Evolutionary conservation across 2,113 vertebrate species (phyloP).

Genomic region (Protomyctophum bolini): DNA sequence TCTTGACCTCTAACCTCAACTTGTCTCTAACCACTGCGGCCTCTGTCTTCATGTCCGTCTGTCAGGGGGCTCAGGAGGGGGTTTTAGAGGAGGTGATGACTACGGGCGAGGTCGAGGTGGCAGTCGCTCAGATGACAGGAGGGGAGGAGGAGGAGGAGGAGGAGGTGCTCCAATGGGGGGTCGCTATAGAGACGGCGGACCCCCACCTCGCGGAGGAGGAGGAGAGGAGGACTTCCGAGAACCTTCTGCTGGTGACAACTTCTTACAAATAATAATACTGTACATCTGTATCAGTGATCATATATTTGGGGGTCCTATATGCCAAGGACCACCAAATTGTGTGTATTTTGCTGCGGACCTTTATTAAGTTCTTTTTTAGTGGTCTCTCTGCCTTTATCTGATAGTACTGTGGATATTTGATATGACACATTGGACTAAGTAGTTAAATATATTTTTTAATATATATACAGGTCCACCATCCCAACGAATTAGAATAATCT

Average conservation of each 20-base stretch:
- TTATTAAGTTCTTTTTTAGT: too few relatives aligned
- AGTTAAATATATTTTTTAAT: too few relatives aligned
- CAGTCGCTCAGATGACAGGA: slow-evolving; percentile 87
- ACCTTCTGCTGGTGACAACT: slow-evolving; percentile 90
- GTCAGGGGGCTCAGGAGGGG: slow-evolving; percentile 61
- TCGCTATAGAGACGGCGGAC: slow-evolving; percentile 88
- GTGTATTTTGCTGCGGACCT: too few relatives aligned
- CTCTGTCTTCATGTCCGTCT: neutral
- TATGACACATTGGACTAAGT: too few relatives aligned
- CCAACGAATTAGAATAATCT: too few relatives aligned
- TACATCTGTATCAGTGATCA: neutral
- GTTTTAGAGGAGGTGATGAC: slow-evolving; percentile 92
- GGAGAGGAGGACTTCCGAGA: slow-evolving; percentile 92
- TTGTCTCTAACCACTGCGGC: neutral
- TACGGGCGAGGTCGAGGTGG: slow-evolving; percentile 87
- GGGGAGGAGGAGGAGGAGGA: slow-evolving; percentile 72
- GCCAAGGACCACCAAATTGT: too few relatives aligned
- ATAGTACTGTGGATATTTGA: too few relatives aligned
- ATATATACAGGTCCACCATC: too few relatives aligned
- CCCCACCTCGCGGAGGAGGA: slow-evolving; percentile 77
- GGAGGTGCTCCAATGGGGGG: slow-evolving; percentile 77
- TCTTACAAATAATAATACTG: neutral
- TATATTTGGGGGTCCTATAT: neutral
- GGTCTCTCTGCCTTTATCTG: too few relatives aligned
- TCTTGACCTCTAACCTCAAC: slow-evolving; percentile 18